Base-by-base conservation (phyloP, 2,888 invertebrate genomes). In the Trilocha varians region DNA sequence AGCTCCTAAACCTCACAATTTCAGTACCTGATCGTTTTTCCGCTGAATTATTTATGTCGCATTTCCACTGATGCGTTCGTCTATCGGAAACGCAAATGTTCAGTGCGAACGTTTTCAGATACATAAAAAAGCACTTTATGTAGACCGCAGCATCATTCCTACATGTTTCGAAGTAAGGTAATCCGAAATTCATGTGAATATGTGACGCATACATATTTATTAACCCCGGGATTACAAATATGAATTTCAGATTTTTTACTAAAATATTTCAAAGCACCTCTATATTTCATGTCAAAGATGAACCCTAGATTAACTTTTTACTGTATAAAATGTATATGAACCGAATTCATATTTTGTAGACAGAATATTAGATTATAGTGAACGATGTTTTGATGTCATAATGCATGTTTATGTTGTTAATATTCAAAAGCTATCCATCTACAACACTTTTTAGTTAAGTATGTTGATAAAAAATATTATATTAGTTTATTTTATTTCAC, bases 41-140 rank as follows among this genome's bases (percentile, higher is more conserved):
- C 54, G 46, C 57, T 72, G 68, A 73, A 73, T 75, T 66, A 75
- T 74, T 70, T 65, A 72, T 70, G 40, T 63, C 55, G 49, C 56
- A 68, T 71, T 65, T 64, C 61, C 63, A 59, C 58, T 65, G 70
- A 70, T 70, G 65, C 69, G 62, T 70, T 72, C 55, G 52, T 53
- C 59, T 66, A 68, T 67, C 52, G 59, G 56, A 56, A 63, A 67
- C 59, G 58, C 59, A 63, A 69, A 69, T 62, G 54, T 52, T 62
- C 51, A 42, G 50, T 49, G 58, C 58, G 58, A 61, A 58, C 58
- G 54, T 45, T 62, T 55, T 41, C 50, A 48, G 56, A 49, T 59
- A 71, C 68, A 70, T 59, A 72, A 66, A 70, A 71, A 71, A 57
- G 59, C 67, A 61, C 65, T 70, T 61, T 57, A 43, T 38, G 37